Evolutionary conservation across 2,888 invertebrate genomes (phyloP).

Genomic region (Pteria penguin): DNA sequence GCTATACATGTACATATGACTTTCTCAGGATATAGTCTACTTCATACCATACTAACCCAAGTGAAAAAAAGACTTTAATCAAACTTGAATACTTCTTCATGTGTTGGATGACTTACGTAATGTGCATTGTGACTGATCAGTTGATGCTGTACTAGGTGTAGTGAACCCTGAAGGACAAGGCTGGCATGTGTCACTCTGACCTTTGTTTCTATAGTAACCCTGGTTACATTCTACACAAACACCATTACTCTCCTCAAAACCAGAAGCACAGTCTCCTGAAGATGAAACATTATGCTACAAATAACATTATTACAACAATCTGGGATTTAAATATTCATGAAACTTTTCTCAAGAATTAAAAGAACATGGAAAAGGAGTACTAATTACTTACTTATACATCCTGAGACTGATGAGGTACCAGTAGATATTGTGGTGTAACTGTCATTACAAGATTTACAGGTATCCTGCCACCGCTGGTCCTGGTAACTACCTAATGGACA

Average conservation of each 20-base stretch:
- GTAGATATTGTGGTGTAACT: constrained; percentile 5
- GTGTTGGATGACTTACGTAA: constrained; percentile 9
- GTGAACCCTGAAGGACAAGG: constrained; percentile 27
- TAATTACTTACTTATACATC: constrained; percentile 15
- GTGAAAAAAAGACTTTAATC: too few species aligned
- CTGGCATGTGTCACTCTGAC: constrained; percentile 13
- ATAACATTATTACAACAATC: too few species aligned
- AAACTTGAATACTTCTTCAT: neutral
- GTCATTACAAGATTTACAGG: constrained; percentile 83
- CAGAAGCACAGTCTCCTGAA: constrained; percentile 54
- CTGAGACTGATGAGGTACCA: neutral
- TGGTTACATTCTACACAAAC: constrained; percentile 25
- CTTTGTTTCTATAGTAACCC: constrained; percentile 39
- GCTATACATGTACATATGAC: neutral
- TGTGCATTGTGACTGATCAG: constrained; percentile 7
- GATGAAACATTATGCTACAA: too few species aligned
- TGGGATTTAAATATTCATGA: too few species aligned
- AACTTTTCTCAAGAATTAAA: too few species aligned
- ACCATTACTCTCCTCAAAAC: constrained; percentile 37
- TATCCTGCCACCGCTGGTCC: constrained; percentile 84
- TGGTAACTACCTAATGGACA: constrained; percentile 63
- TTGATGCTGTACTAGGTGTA: constrained; percentile 22
- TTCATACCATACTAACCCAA: too few species aligned
- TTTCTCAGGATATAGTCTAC: too few species aligned
- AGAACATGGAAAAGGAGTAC: neutral